Base-by-base conservation (phyloP, 1,140 invertebrate species). In the Cydia pomonella region DNA sequence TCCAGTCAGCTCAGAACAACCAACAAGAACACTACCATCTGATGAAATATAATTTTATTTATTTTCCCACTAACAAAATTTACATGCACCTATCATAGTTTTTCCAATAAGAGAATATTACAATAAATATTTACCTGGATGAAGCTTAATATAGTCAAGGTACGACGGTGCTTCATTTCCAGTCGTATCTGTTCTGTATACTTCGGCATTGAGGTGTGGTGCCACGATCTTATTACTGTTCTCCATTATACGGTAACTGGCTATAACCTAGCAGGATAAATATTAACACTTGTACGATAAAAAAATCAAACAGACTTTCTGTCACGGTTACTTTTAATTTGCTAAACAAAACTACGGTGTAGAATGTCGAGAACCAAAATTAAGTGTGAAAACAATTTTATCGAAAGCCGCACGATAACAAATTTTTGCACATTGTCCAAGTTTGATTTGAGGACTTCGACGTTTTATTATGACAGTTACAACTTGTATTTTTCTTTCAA, bases 1-100 rank as follows among this genome's bases (percentile, higher is more conserved):
- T 5, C 92, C 93, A 16, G 89, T 92, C 50, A 92, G 64, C 80
- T 93, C 91, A 66, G 91, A 93, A 76, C 85, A 88, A 2, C 92
- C 91, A 29, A 93, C 77, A 53, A 93, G 80, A 27, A 85, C 75
- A 38, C 81, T 84, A 13, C 90, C 90, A 87, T 93, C 92, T 93
- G 76, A 47, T 87, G 85, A 63, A 10, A 47, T 71, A 75, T 21
- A 10, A 33, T 27, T 41, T 21, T 59, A 59, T 29, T 77, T 73
- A n/a, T 72, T 47, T 44, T n/a, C 33, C 9, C 33, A n/a, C n/a
- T n/a, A n/a, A n/a, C n/a, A n/a, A n/a, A n/a, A n/a, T n/a, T n/a
- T n/a, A n/a, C n/a, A n/a, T n/a, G n/a, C n/a, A n/a, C n/a, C n/a
- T n/a, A n/a, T n/a, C n/a, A n/a, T n/a, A n/a, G n/a, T 72, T 7